phyloP scores from a whole-genome alignment of 2,888 invertebrate species.

The Drymonia ruficornis region DNA sequence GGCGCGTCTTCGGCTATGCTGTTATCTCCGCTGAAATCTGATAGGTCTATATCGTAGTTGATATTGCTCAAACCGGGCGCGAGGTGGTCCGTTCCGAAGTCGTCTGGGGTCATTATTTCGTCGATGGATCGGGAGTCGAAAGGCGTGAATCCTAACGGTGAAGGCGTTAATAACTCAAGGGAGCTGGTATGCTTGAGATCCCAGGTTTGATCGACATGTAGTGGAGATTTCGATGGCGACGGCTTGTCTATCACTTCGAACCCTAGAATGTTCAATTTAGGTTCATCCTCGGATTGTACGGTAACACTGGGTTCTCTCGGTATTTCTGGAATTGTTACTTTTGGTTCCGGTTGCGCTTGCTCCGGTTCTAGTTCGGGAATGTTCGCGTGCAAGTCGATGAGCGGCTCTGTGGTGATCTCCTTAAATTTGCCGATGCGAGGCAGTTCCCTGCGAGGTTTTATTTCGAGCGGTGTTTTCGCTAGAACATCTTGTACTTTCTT shows the following conservation, averaged over 20 bases:
- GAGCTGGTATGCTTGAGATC: constrained; percentile 68
- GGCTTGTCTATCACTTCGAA: constrained; percentile 64
- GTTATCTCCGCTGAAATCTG: constrained; percentile 90
- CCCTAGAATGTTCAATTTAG: constrained; percentile 63
- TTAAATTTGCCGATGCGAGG: constrained; percentile 64
- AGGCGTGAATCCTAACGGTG: constrained; percentile 81
- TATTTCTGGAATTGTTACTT: not conserved
- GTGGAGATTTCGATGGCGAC: constrained; percentile 64
- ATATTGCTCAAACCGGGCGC: constrained; percentile 87
- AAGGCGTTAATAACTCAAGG: constrained; percentile 85
- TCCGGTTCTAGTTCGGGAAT: constrained; percentile 6
- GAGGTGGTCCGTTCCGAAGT: constrained; percentile 79
- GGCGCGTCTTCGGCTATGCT: constrained; percentile 85
- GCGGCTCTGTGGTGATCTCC: constrained; percentile 51
- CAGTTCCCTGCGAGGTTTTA: constrained; percentile 65
- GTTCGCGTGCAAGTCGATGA: constrained; percentile 55
- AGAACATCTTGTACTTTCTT: constrained; percentile 89
- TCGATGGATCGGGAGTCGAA: constrained; percentile 86
- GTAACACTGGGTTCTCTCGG: constrained; percentile 24
- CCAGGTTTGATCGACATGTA: constrained; percentile 61
- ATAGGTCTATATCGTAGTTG: constrained; percentile 91
- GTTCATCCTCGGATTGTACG: constrained; percentile 37
- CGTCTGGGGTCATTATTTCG: constrained; percentile 86
- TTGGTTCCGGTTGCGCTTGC: not conserved
- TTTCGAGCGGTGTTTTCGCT: constrained; percentile 89